Percentiles rank a stretch among this genome's conserved stretches.
Evolutionary conservation across 2,797 vertebrate species (phyloP).

Genomic region (Anguilla pacifica): DNA sequence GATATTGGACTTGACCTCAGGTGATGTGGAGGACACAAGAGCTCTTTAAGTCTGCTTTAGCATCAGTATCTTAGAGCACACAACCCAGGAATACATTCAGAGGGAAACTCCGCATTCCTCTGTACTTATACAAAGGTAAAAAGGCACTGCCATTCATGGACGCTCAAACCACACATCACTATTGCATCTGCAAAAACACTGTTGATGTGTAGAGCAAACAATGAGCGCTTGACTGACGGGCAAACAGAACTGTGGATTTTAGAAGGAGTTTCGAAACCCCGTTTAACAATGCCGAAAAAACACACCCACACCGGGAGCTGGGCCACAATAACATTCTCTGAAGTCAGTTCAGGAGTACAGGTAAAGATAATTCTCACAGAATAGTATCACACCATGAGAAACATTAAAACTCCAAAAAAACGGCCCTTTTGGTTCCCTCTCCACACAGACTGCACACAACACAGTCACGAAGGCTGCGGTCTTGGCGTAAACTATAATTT

Average conservation of each 20-base stretch:
- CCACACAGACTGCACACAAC: background rate
- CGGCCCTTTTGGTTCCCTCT: background rate
- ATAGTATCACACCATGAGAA: background rate
- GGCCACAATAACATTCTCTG: conserved; percentile 21
- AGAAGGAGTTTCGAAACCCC: conserved; percentile 9
- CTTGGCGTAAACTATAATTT: conserved; percentile 53
- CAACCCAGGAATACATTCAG: background rate
- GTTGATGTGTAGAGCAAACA: conserved; percentile 23
- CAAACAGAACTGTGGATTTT: conserved; percentile 25
- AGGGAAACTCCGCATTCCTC: background rate
- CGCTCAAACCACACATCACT: conserved; percentile 9
- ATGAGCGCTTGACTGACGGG: conserved; percentile 22
- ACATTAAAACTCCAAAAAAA: background rate
- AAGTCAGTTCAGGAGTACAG: conserved; percentile 1
- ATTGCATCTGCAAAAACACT: conserved; percentile 11
- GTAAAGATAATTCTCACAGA: conserved; percentile 23
- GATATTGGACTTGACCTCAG: conserved; percentile 7
- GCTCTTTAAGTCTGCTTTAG: conserved; percentile 1
- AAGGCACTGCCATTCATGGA: conserved; percentile 3
- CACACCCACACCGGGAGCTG: background rate
- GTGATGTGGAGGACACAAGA: background rate
- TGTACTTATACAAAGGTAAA: background rate
- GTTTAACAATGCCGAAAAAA: conserved; percentile 5
- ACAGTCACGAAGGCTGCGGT: conserved; percentile 35
- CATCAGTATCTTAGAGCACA: background rate